A percentile compares a stretch with the other conserved stretches of the same genome.
Conservation (phyloP, 2,888 invertebrate genomes). For the Ormyrus nitidulus region DNA sequence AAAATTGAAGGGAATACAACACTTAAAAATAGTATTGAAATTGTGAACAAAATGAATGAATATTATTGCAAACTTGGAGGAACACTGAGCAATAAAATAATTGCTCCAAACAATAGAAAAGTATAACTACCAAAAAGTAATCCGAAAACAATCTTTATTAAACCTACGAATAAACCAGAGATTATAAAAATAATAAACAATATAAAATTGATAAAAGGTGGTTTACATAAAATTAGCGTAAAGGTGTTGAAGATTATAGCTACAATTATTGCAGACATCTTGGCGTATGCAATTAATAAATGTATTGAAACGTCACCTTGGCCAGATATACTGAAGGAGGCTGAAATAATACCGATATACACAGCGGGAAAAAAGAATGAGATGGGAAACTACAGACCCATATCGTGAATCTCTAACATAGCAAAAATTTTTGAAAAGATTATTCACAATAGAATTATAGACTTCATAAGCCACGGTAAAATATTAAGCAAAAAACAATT, state of each 20-base stretch:
- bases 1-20: background rate
- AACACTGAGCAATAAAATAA: background rate
- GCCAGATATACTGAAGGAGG: background rate
- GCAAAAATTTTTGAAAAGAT: too few species aligned
- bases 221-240: background rate
- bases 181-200: background rate
- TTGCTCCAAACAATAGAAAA: background rate
- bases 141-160: background rate
- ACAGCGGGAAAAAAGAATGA: background rate
- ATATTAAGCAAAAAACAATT: too few species aligned
- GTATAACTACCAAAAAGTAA: background rate
- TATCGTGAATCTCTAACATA: too few species aligned
- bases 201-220: background rate
- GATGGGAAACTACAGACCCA: background rate
- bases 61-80: conserved; percentile 5
- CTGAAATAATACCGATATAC: background rate
- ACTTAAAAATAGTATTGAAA: background rate
- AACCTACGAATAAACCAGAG: background rate
- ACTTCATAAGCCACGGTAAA: too few species aligned
- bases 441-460: too few species aligned
- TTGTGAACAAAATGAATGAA: background rate
- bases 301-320: background rate
- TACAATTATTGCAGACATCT: background rate
- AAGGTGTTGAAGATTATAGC: background rate
- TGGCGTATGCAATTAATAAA: background rate